Percentiles rank a stretch among this genome's conserved stretches.
These are phyloP conservation scores for Acutogordius australiensis DNA, from an alignment of 2,888 invertebrate species.

Conservation along the genomic window DNA sequence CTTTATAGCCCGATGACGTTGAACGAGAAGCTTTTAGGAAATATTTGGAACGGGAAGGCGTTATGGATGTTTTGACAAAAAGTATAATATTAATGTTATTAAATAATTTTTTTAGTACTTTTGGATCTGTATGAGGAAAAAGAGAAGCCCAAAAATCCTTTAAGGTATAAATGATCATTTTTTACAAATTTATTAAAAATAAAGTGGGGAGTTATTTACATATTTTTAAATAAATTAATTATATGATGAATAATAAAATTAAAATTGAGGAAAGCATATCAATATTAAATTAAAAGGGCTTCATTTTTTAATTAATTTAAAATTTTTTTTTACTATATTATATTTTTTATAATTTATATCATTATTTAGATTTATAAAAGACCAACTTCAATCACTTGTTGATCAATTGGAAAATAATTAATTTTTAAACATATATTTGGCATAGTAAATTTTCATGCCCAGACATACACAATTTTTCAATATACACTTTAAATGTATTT, in stretches of 20 bases:
- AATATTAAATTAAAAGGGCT: no score
- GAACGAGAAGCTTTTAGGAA: neutral
- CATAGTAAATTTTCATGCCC: no score
- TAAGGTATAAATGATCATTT: neutral
- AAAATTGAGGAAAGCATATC: no score
- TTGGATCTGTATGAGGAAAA: neutral
- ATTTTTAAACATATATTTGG: neutral
- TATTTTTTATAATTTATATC: no score
- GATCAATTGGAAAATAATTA: neutral
- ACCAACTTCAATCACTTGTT: neutral
- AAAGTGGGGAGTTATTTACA: no score
- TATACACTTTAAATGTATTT: no score
- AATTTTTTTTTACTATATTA: no score
- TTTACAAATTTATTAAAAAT: neutral
- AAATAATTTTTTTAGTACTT: neutral
- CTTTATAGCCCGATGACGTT: slow-evolving; percentile 1
- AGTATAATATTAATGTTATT: neutral
- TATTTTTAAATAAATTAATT: neutral
- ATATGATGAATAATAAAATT: neutral
- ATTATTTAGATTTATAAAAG: neutral
- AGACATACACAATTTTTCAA: no score
- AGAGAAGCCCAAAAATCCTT: slow-evolving; percentile 1
- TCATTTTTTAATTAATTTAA: no score
- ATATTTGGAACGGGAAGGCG: neutral
- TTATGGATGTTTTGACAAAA: slow-evolving; percentile 9